Percentiles rank a stretch among this genome's conserved stretches.
These are phyloP conservation scores for Aegithalos caudatus DNA, from an alignment of 2,113 vertebrate species.

Conservation along the genomic window DNA sequence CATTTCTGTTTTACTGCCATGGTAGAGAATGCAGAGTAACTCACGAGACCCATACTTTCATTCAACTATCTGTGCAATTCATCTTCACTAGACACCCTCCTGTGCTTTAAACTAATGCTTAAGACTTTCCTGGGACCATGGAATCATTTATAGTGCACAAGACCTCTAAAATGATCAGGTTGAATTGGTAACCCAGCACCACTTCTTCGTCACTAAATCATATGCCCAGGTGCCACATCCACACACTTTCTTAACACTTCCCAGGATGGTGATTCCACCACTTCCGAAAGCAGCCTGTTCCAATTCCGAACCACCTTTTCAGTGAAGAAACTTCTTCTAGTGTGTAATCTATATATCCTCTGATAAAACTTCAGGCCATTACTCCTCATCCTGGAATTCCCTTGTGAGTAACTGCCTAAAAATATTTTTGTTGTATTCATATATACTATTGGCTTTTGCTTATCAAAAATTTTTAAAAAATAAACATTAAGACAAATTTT, in stretches of 20 bases:
- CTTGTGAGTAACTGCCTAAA: background rate
- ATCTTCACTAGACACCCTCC: background rate
- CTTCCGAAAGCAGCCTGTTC: background rate
- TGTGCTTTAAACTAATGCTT: background rate
- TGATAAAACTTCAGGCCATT: background rate
- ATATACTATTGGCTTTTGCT: background rate
- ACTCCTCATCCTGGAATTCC: background rate
- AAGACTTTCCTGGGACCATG: background rate
- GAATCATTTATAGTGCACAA: background rate
- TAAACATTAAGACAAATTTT: background rate
- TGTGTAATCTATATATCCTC: background rate
- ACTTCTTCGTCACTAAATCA: background rate
- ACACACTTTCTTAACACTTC: background rate
- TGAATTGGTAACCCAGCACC: background rate
- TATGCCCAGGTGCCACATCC: background rate
- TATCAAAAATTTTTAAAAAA: background rate
- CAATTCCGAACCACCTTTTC: background rate
- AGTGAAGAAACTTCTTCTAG: background rate
- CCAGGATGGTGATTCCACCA: background rate
- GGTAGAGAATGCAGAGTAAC: background rate
- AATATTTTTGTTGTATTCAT: background rate
- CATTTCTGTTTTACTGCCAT: background rate
- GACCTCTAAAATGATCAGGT: background rate
- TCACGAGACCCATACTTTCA: background rate
- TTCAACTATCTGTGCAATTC: conserved; percentile 31